Evolutionary conservation across 2,113 vertebrate genomes (phyloP).

Genomic region (Dryoscopus gambensis): DNA sequence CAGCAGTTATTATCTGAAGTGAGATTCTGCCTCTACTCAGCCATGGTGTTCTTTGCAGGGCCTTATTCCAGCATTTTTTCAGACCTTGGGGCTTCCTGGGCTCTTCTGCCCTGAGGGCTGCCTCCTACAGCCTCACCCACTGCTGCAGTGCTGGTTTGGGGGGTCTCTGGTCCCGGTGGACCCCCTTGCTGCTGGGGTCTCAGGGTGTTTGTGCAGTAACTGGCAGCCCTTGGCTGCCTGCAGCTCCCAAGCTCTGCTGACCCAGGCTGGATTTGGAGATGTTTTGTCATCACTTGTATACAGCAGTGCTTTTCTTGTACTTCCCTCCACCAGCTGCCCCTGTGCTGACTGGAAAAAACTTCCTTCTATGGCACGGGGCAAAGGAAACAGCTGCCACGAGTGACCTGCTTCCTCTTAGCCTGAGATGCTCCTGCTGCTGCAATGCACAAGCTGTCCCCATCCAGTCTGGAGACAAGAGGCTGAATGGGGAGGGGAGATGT

Average conservation of each 20-base stretch:
- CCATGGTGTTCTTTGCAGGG: background rate
- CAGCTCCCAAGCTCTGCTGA: background rate
- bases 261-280: background rate
- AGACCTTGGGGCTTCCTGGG: background rate
- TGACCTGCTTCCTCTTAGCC: background rate
- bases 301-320: background rate
- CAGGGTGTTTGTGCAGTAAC: background rate
- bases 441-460: background rate
- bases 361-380: background rate
- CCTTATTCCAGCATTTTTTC: background rate
- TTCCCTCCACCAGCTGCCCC: background rate
- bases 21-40: background rate
- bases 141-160: background rate
- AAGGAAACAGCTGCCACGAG: background rate
- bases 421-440: background rate
- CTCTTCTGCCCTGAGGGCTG: background rate
- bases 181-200: background rate
- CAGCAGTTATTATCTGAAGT: background rate
- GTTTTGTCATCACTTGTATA: background rate
- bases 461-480: background rate
- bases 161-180: rapidly evolving
- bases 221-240: background rate
- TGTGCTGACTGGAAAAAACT: background rate
- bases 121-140: background rate
- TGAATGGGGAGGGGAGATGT: background rate